Conservation (phyloP, 2,113 vertebrate genomes). For the Agapornis roseicollis region DNA sequence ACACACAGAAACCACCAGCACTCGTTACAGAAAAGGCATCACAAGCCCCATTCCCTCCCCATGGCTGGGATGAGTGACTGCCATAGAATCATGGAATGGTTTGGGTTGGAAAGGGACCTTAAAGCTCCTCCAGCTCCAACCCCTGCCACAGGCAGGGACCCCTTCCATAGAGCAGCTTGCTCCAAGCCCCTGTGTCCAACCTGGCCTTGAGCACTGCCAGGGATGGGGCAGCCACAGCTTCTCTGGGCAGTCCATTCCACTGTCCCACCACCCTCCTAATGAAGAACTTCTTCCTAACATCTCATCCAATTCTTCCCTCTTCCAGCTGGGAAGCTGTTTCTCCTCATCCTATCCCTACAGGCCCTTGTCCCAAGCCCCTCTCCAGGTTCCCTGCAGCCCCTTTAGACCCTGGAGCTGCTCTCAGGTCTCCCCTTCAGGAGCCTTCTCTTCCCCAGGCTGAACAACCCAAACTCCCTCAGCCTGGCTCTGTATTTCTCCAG, state of each 20-base stretch:
- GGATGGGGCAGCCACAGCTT: too few species aligned
- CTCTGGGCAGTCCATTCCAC: too few species aligned
- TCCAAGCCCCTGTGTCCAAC: too few species aligned
- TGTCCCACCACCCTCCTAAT: too few species aligned
- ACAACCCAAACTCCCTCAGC: background rate
- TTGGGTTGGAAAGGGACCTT: background rate
- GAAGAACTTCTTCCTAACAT: too few species aligned
- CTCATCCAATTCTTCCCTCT: too few species aligned
- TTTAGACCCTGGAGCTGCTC: background rate
- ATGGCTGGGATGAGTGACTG: accelerated
- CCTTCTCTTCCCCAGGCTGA: background rate
- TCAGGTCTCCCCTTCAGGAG: background rate
- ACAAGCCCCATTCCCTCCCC: background rate
- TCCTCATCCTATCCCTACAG: too few species aligned
- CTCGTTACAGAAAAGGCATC: background rate
- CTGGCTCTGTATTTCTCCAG: background rate
- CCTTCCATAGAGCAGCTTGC: background rate
- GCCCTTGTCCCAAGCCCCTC: too few species aligned
- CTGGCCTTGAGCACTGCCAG: too few species aligned
- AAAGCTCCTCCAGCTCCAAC: background rate
- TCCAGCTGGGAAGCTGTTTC: too few species aligned
- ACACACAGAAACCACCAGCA: background rate
- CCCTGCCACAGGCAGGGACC: background rate
- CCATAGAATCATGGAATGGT: background rate
- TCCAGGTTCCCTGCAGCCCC: background rate